Evolutionary conservation across 2,797 vertebrate species (phyloP), one percentile per base, ranked within the genome.

Genomic region (Erpetoichthys calabaricus): DNA sequence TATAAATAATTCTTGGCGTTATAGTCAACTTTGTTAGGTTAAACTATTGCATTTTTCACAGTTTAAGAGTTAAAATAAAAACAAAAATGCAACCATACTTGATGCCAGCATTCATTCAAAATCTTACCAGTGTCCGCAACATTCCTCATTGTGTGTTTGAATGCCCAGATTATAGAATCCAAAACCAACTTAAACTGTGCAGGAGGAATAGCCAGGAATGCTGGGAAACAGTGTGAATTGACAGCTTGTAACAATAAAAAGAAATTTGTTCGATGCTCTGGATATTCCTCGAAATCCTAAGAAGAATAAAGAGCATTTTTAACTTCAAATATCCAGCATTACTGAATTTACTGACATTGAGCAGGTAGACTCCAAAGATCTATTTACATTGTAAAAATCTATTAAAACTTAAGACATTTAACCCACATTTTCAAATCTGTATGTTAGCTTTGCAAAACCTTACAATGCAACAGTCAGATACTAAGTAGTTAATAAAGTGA

Each of bases 161-260:
- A 98, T 76, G 96, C 95, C 96, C 96, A 99, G 82, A 99, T 99
- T 78, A 99, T 98, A 66, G 96, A 99, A 83, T 99, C 96, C 79
- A 98, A 80, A 70, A 99, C 93, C 66, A 99, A 86, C 65, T 98
- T 99, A 74, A 99, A 99, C 75, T 99, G 96, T 65, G 92, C 92
- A 0, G 96, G 93, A 47, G 96, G 92, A 80, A 98, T 99, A 71
- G 92, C 88, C 66, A 99, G 83, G 81, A 97, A 99, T 5, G 96
- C 96, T 53, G 94, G 92, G 78, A 99, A 99, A 76, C 96, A 99
- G 65, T 99, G 92, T 44, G 96, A 97, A 87, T 97, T 99, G 64
- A 96, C 96, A 55, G 96, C 96, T 76, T 99, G 96, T 51, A 98
- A 86, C 45, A 99, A 78, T 77, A 98, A 90, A 82, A 99, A 99